Conservation (phyloP, 2,797 vertebrate species). For the Paguma larvata region DNA sequence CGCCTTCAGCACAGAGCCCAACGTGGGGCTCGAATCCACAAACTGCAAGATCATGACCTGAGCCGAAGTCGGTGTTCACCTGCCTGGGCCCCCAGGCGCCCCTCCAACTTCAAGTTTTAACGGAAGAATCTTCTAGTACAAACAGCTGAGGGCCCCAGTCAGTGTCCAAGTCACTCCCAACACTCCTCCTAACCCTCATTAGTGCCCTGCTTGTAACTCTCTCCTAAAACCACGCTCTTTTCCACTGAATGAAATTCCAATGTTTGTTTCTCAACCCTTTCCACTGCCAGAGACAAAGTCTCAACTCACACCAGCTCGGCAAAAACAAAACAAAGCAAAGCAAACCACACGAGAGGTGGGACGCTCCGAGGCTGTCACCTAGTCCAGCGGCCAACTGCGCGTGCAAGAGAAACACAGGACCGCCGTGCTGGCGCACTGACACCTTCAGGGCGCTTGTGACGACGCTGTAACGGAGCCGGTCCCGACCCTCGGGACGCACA, state of each 20-base stretch:
- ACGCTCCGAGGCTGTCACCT: neutral
- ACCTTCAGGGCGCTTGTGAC: rapidly evolving
- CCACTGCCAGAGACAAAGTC: neutral
- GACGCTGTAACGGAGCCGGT: rapidly evolving
- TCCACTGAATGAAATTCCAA: neutral
- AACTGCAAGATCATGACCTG: no score
- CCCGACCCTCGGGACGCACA: neutral
- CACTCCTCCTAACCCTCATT: no score
- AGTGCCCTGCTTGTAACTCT: neutral
- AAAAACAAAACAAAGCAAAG: neutral
- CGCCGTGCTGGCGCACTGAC: rapidly evolving
- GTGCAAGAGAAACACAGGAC: rapidly evolving
- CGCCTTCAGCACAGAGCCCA: no score
- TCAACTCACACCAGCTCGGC: neutral
- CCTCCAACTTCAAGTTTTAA: neutral
- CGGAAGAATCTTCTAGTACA: neutral
- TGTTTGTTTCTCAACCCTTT: neutral
- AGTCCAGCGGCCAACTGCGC: neutral
- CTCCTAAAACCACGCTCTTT: neutral
- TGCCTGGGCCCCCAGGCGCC: no score
- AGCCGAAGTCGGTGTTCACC: no score
- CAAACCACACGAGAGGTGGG: neutral
- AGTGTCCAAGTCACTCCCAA: no score
- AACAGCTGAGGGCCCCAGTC: neutral
- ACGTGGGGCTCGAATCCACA: no score